phyloP scores from a whole-genome alignment of 1,140 invertebrate genomes.

The Apolygus lucorum region DNA sequence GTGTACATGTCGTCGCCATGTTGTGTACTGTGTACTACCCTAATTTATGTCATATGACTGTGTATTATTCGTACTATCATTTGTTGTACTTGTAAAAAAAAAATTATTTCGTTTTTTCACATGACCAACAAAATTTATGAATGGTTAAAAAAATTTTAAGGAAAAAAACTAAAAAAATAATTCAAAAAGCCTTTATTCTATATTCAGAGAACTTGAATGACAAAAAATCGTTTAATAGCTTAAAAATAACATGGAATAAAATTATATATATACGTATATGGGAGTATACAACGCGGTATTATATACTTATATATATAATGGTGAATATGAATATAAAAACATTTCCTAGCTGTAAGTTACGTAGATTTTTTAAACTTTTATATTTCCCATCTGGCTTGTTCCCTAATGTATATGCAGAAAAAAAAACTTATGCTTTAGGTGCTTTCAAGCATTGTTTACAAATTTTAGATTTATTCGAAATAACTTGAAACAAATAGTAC shows the following conservation, averaged over 20 bases:
- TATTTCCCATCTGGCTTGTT: constrained; percentile 26
- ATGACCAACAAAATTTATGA: constrained; percentile 21
- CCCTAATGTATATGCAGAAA: constrained; percentile 13
- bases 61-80: no score
- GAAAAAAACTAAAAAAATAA: no score
- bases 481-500: background rate
- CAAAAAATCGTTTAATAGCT: background rate
- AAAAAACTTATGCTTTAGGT: constrained; percentile 1
- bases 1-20: no score
- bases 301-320: constrained; percentile 9
- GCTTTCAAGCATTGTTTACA: constrained; percentile 5
- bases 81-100: no score
- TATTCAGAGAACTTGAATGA: background rate
- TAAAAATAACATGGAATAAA: background rate
- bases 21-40: no score
- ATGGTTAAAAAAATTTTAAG: background rate
- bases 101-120: constrained; percentile 9
- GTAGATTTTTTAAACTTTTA: constrained; percentile 30
- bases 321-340: background rate
- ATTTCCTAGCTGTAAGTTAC: constrained; percentile 16
- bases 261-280: constrained; percentile 16
- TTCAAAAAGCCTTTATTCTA: background rate
- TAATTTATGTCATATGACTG: no score
- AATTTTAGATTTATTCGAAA: background rate
- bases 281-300: background rate